A percentile compares a stretch with the other conserved stretches of the same genome.
phyloP scores from a whole-genome alignment of 2,888 invertebrate genomes.

The Reticulitermes lucifugus region DNA sequence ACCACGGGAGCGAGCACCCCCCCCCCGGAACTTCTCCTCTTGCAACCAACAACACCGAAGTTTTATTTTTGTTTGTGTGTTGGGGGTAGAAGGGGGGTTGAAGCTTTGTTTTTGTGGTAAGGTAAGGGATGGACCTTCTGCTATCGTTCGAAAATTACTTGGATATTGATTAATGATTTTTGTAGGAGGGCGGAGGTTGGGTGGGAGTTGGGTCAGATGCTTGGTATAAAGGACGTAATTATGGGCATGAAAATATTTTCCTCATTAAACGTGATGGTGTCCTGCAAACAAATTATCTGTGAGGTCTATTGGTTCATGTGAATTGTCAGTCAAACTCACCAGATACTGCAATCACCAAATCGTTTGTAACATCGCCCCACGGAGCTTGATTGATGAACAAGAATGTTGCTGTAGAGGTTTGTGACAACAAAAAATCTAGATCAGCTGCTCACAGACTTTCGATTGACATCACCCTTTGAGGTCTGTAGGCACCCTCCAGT shows the following conservation, averaged over 20 bases:
- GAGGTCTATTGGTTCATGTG: conserved; percentile 6
- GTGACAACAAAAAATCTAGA: background rate
- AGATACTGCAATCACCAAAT: background rate
- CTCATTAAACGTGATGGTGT: background rate
- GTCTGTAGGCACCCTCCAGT: background rate
- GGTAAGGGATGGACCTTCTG: conserved; percentile 12
- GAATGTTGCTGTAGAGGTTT: background rate
- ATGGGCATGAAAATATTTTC: conserved; percentile 9
- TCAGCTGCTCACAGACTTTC: background rate
- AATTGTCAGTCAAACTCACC: conserved; percentile 3
- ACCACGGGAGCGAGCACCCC: conserved; percentile 20
- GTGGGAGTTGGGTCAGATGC: background rate
- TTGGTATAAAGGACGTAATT: background rate
- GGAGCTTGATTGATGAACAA: background rate
- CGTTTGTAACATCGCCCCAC: background rate
- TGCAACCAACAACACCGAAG: conserved; percentile 11
- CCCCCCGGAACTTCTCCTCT: background rate
- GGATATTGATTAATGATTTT: conserved; percentile 28
- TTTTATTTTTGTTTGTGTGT: conserved; percentile 39
- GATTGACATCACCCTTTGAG: background rate
- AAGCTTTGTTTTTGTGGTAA: conserved; percentile 25
- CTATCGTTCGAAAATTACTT: conserved; percentile 22
- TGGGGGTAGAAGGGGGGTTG: background rate
- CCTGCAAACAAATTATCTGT: background rate
- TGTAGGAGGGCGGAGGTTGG: background rate